phyloP scores from a whole-genome alignment of 2,888 invertebrate genomes.

The Hemithea aestivaria region DNA sequence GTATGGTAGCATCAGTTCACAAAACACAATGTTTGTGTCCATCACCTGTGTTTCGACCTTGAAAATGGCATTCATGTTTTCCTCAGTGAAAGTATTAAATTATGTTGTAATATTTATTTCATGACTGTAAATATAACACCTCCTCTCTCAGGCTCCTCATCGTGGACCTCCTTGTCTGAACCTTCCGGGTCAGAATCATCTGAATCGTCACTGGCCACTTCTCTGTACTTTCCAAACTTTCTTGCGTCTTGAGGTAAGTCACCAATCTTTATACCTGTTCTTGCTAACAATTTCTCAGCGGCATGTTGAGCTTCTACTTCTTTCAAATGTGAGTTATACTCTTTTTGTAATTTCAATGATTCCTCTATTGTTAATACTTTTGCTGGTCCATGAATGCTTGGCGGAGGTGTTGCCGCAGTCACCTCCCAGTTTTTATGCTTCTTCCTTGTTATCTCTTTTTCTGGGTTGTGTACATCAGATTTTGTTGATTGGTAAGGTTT shows the following conservation, averaged over 20 bases:
- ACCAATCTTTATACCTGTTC: slow-evolving; percentile 56
- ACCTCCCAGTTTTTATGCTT: slow-evolving; percentile 80
- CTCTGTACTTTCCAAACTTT: slow-evolving; percentile 60
- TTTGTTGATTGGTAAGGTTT: slow-evolving; percentile 80
- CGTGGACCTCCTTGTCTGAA: slow-evolving; percentile 76
- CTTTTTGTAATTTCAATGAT: slow-evolving; percentile 76
- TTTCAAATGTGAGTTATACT: slow-evolving; percentile 64
- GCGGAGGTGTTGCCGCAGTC: slow-evolving; percentile 82
- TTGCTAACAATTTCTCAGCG: slow-evolving; percentile 69
- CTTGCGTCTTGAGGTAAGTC: slow-evolving; percentile 48
- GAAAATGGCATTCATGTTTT: no score
- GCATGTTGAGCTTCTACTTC: slow-evolving; percentile 78
- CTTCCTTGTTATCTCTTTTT: slow-evolving; percentile 71
- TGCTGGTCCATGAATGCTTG: slow-evolving; percentile 72
- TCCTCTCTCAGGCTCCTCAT: slow-evolving; percentile 77
- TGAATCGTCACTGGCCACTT: slow-evolving; percentile 55
- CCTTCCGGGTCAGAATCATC: slow-evolving; percentile 60
- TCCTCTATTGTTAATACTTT: slow-evolving; percentile 76
- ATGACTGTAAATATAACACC: slow-evolving; percentile 75
- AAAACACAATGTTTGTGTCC: no score
- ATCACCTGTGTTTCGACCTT: no score
- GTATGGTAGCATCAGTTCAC: no score
- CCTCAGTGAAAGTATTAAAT: no score
- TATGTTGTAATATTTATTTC: slow-evolving; percentile 53
- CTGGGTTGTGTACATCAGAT: slow-evolving; percentile 74